Conservation (phyloP, 1,140 invertebrate species). For the Atopsyche davidsoni region DNA sequence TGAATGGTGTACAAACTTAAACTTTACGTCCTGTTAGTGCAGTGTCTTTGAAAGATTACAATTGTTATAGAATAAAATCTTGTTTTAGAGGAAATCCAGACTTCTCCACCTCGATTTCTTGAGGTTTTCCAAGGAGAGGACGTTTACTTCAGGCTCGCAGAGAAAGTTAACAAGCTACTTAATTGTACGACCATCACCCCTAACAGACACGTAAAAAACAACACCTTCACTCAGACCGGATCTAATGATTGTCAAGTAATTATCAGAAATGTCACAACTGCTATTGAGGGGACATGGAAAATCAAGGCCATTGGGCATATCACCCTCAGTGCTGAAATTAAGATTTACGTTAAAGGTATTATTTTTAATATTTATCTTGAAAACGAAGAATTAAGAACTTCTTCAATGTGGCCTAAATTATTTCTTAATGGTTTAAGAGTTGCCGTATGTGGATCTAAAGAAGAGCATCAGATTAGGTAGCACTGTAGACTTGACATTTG, state of each 20-base stretch:
- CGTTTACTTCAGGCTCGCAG: too few species aligned
- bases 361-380: background rate
- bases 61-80: too few species aligned
- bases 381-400: background rate
- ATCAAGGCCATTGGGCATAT: background rate
- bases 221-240: background rate
- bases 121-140: slow-evolving; percentile 2
- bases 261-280: slow-evolving; percentile 1
- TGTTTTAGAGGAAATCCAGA: slow-evolving; percentile 7
- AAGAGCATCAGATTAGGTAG: slow-evolving; percentile 1
- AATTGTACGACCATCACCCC: too few species aligned
- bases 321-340: background rate
- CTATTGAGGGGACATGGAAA: slow-evolving; percentile 1
- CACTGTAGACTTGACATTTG: slow-evolving; percentile 7
- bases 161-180: too few species aligned
- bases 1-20: too few species aligned
- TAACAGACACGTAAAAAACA: background rate
- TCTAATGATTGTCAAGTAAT: background rate
- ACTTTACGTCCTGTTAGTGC: too few species aligned
- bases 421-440: background rate
- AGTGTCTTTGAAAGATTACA: too few species aligned
- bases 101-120: background rate
- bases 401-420: background rate
- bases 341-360: slow-evolving; percentile 9
- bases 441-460: slow-evolving; percentile 4